Conservation (phyloP, 2,888 invertebrate species). For the Erannis defoliaria region DNA sequence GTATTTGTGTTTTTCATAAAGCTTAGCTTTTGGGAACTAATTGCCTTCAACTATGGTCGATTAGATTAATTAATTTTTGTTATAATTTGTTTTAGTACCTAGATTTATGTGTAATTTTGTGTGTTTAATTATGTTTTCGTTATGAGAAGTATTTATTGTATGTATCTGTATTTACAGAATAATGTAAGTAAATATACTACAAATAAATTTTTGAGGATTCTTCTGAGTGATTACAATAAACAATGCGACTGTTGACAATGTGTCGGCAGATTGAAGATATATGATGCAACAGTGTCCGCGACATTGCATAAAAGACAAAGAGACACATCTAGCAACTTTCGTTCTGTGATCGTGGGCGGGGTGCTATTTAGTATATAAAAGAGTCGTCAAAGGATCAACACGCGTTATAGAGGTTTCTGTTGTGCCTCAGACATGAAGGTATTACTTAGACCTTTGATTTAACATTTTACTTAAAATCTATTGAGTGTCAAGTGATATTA, state of each 20-base stretch:
- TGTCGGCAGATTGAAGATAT: conserved; percentile 8
- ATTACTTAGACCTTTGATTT: conserved; percentile 49
- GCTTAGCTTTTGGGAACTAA: too few relatives aligned
- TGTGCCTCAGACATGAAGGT: conserved; percentile 77
- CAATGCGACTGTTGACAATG: conserved; percentile 16
- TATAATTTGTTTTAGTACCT: too few relatives aligned
- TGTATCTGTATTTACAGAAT: too few relatives aligned
- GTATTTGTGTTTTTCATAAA: too few relatives aligned
- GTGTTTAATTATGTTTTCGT: too few relatives aligned
- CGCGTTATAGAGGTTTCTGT: conserved; percentile 64
- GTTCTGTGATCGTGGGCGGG: conserved; percentile 72
- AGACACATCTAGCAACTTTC: conserved; percentile 72
- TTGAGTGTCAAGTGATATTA: conserved; percentile 34
- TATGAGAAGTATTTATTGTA: too few relatives aligned
- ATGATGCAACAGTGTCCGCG: conserved; percentile 33
- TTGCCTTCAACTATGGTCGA: too few relatives aligned
- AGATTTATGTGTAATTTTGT: too few relatives aligned
- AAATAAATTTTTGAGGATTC: not conserved
- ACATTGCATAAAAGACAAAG: conserved; percentile 42
- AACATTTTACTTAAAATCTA: conserved; percentile 25
- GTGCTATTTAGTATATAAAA: conserved; percentile 73
- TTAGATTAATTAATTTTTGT: too few relatives aligned
- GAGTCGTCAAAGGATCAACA: conserved; percentile 63
- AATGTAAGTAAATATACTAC: too few relatives aligned
- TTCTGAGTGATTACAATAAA: not conserved